Base-by-base conservation (phyloP, 1,140 invertebrate genomes). In the Diploscapter pachys region DNA sequence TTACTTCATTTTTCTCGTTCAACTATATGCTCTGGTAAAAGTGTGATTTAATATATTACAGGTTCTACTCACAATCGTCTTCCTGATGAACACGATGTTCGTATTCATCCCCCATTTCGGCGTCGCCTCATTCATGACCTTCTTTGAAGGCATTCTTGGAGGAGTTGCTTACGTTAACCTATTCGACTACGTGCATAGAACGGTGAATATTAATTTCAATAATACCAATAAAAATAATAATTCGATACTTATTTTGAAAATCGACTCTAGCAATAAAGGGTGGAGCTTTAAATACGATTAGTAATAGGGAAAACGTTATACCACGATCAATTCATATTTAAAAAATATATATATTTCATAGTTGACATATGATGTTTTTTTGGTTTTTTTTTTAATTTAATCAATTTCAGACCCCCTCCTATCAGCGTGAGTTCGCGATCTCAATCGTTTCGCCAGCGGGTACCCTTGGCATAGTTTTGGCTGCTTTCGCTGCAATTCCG, bases 111-210 rank as follows among this genome's bases (percentile, higher is more conserved):
- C 78, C 50, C 78, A 79, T 54, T 74, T 79, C 65, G 31, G 52
- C 61, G 9, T 78, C n/a, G 76, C 71, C 2, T 72, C 77, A 9
- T 9, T 61, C 52, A 56, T 75, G 2, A 75, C 78, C 55, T 66
- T 79, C 59, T 79, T 71, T 52, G 78, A 79, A 65, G 87, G 87
- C n/a, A 72, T 87, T 4, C 76, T 87, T n/a, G 87, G 92, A 57
- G 93, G 93, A 52, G 90, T 89, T n/a, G 91, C 92, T 5, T 94
- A 94, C 86, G 92, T 93, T 3, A 93, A 94, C 81, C 93, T 92
- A 2, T 93, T 92, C 81, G 31, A 31, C 31, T 31, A 31, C 31
- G 31, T 31, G 31, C 31, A 31, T 31, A 31, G 31, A 31, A 31
- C 31, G 31, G 31, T 31, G 31, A 31, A 31, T 31, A 31, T 31